These are phyloP conservation scores for Paramisgurnus dabryanus DNA, from an alignment of 2,113 vertebrate genomes.

Conservation along the genomic window DNA sequence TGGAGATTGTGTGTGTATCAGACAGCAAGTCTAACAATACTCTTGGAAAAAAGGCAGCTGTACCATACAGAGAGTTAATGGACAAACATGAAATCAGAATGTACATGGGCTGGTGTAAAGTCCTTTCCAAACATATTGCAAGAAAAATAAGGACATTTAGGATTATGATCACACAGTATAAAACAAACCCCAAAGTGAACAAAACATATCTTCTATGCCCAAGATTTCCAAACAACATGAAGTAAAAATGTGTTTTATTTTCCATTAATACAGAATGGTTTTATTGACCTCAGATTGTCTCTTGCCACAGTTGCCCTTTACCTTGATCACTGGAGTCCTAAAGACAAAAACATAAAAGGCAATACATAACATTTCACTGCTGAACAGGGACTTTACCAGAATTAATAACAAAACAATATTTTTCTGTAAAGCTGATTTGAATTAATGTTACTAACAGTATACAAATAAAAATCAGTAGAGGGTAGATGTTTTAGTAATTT, in stretches of 20 bases:
- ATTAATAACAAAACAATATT: too few species aligned
- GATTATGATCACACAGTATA: slow-evolving; percentile 37
- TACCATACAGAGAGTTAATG: slow-evolving; percentile 72
- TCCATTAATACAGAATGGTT: slow-evolving; percentile 24
- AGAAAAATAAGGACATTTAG: slow-evolving; percentile 42
- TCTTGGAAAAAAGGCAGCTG: slow-evolving; percentile 68
- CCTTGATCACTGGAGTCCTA: neutral
- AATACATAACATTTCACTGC: too few species aligned
- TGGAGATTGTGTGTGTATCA: slow-evolving; percentile 64
- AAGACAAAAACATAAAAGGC: too few species aligned
- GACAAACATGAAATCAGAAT: slow-evolving; percentile 67
- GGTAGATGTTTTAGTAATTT: too few species aligned
- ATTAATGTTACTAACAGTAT: neutral
- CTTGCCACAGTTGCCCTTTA: neutral
- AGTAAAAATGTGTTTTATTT: neutral
- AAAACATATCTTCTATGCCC: slow-evolving; percentile 14
- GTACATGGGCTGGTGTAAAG: too few species aligned
- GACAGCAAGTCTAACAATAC: slow-evolving; percentile 65
- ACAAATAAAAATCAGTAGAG: too few species aligned
- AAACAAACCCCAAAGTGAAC: slow-evolving; percentile 20
- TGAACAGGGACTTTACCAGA: too few species aligned
- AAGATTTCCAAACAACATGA: too few species aligned
- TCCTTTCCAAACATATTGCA: too few species aligned
- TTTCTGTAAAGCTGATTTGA: too few species aligned
- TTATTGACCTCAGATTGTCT: slow-evolving; percentile 28